Evolutionary conservation across 1,140 invertebrate genomes (phyloP).

Genomic region (Drosophila triauraria): DNA sequence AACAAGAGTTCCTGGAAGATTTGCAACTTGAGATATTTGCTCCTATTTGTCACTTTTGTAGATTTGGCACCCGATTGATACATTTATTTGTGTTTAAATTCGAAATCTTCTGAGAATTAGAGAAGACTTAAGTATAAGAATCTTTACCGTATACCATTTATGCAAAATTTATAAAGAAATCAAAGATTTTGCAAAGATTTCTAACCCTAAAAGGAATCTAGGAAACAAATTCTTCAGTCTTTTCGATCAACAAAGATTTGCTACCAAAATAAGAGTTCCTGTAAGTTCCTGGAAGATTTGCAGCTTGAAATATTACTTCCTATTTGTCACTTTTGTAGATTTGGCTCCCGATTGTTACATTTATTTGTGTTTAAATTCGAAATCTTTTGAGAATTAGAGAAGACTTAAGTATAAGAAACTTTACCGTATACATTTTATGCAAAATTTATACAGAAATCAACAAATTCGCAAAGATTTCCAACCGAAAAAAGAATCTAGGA

Average conservation of each 20-base stretch:
- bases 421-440: background rate
- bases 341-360: slow-evolving; percentile 1
- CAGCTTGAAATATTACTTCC: background rate
- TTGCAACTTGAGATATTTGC: background rate
- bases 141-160: background rate
- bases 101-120: slow-evolving; percentile 15
- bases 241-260: background rate
- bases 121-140: background rate
- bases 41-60: slow-evolving; percentile 14
- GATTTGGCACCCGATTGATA: slow-evolving; percentile 9
- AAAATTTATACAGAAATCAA: too few species aligned
- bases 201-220: too few species aligned
- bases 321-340: slow-evolving; percentile 20
- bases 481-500: background rate
- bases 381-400: slow-evolving; percentile 6
- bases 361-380: background rate
- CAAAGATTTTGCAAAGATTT: too few species aligned
- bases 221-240: background rate
- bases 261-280: background rate
- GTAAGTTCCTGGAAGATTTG: slow-evolving; percentile 3
- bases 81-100: background rate
- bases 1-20: background rate
- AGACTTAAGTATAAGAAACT: background rate
- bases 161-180: too few species aligned
- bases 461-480: too few species aligned